Evolutionary conservation across 35 echinoderm and acorn worm genomes (phyloP).

Genomic region (Apostichopus californicus): DNA sequence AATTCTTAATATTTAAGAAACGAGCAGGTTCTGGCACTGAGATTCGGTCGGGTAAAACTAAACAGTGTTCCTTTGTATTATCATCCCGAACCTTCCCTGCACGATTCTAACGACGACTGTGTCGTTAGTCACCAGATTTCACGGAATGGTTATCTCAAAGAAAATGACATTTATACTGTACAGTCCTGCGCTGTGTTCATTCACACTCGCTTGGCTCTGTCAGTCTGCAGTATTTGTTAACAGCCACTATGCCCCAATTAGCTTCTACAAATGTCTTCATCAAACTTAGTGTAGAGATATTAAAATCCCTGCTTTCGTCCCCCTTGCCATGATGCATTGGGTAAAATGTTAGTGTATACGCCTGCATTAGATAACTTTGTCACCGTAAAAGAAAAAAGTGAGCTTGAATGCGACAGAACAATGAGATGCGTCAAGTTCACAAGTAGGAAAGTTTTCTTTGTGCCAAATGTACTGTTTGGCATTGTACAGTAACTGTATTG

Average conservation of each 20-base stretch:
- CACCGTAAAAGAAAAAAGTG: neutral
- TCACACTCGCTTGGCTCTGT: slow-evolving; percentile 26
- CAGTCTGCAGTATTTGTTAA: slow-evolving; percentile 32
- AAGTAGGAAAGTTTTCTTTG: neutral
- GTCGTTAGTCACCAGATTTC: neutral
- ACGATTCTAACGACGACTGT: neutral
- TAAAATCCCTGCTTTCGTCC: neutral
- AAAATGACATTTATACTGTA: slow-evolving; percentile 39
- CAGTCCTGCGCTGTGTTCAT: slow-evolving; percentile 39
- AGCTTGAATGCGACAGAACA: neutral
- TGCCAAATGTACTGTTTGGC: neutral
- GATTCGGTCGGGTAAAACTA: no score
- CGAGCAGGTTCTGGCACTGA: no score
- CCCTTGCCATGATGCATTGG: slow-evolving; percentile 7
- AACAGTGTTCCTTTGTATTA: no score
- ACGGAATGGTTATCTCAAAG: neutral
- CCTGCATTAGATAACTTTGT: slow-evolving; percentile 30
- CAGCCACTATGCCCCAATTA: slow-evolving; percentile 48
- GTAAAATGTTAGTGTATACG: slow-evolving; percentile 8
- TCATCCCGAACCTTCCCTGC: no score
- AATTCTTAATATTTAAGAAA: no score
- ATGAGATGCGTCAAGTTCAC: neutral
- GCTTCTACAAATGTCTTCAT: slow-evolving; percentile 54
- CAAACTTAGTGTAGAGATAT: slow-evolving; percentile 6
- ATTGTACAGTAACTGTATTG: neutral